Base-by-base conservation (phyloP, 2,113 vertebrate species). In the Aspidoscelis tigris region DNA sequence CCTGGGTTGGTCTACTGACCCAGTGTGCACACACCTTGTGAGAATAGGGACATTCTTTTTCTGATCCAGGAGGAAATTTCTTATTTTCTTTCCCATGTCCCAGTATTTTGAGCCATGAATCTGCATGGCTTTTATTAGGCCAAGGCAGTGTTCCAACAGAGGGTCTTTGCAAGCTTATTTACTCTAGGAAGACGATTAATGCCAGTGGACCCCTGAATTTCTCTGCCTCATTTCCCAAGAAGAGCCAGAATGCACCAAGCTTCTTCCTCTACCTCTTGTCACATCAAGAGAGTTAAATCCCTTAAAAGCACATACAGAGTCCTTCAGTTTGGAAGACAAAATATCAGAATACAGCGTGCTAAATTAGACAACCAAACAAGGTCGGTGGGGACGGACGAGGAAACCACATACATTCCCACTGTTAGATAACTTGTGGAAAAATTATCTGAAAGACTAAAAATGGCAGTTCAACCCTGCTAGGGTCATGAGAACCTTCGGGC, bases 401-500 rank as follows among this genome's bases (percentile, higher is more conserved):
- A 72, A 58, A 43, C 14, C 12, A 18, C 58, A 16, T 8, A 55
- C 78, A 55, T 2, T 3, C 66, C 14, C 58, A 61, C 58, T 18
- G 58, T 61, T 4, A 18, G 12, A 61, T 61, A 61, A 61, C 18
- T 61, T 24, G 5, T 58, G 79, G 14, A 41, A 14, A 78, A 33
- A 61, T 84, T 78, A 84, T 47, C n/a, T 50, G 78, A 4, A 44
- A 8, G 26, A 50, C 69, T 50, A 33, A 79, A 84, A 84, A 47
- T 73, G 76, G 20, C 43, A 24, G n/a, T 21, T 43, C n/a, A 55
- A 65, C 43, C 24, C 55, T 18, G 14, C 18, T 21, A 47, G 20
- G 76, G 76, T 84, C 76, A 50, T 72, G 83, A 24, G 76, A 73
- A 79, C 26, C 11, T 65, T 47, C 53, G 64, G 41, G 83, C 20